Conservation (phyloP, 2,113 vertebrate species). For the Silurus meridionalis region DNA sequence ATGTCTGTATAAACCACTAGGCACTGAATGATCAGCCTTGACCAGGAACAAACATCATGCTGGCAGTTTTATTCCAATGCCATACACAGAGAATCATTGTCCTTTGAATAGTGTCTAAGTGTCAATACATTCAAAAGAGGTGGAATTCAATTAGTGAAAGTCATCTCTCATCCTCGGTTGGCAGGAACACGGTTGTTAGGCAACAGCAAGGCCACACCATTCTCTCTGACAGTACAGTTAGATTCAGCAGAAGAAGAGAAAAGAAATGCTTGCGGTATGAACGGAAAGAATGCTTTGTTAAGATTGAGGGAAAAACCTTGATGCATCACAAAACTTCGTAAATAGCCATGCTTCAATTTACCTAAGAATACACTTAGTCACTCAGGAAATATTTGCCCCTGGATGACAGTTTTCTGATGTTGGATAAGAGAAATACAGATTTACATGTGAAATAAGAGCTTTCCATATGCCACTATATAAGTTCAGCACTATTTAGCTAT, state of each 20-base stretch:
- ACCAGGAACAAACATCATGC: slow-evolving; percentile 39
- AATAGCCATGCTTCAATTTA: slow-evolving; percentile 31
- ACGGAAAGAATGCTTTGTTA: slow-evolving; percentile 12
- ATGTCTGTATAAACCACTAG: background rate
- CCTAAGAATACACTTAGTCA: background rate
- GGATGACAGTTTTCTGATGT: background rate
- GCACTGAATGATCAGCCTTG: slow-evolving; percentile 36
- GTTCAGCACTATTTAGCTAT: background rate
- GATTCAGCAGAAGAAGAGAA: slow-evolving; percentile 57
- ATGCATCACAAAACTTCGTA: slow-evolving; percentile 26
- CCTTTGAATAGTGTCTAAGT: slow-evolving; percentile 47
- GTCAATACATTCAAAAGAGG: slow-evolving; percentile 53
- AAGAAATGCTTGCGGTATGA: slow-evolving; percentile 40
- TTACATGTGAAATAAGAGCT: background rate
- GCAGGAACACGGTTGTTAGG: slow-evolving; percentile 65
- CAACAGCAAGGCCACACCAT: slow-evolving; percentile 72
- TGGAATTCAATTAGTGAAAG: slow-evolving; percentile 65
- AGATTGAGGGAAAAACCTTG: slow-evolving; percentile 40
- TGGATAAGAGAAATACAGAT: background rate
- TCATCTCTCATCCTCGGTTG: slow-evolving; percentile 43
- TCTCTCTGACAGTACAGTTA: slow-evolving; percentile 49
- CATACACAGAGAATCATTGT: slow-evolving; percentile 37
- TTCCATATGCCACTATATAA: background rate
- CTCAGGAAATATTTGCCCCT: slow-evolving; percentile 10
- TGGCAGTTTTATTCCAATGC: slow-evolving; percentile 42